Evolutionary conservation across 2,113 vertebrate species (phyloP).

Genomic region (Laticauda laticaudata): DNA sequence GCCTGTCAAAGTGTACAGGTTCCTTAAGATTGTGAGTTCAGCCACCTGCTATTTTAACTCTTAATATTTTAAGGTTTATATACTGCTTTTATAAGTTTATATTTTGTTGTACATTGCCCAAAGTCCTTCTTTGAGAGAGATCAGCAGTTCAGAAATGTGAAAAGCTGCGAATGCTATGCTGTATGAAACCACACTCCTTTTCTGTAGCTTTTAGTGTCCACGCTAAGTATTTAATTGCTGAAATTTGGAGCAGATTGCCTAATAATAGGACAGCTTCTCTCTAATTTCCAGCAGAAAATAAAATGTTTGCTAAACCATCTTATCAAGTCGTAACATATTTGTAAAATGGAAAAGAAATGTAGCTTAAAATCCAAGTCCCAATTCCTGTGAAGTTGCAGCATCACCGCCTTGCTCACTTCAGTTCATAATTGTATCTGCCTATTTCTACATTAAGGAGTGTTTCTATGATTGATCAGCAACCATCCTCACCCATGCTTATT

Average conservation of each 20-base stretch:
- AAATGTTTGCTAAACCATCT: neutral
- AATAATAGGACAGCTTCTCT: neutral
- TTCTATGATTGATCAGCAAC: neutral
- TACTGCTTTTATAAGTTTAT: neutral
- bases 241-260: neutral
- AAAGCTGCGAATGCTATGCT: neutral
- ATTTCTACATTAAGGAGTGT: neutral
- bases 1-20: neutral
- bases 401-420: neutral
- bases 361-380: neutral
- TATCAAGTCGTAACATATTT: neutral
- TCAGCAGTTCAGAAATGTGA: neutral
- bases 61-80: neutral
- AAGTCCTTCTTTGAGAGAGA: neutral
- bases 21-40: neutral
- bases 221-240: neutral
- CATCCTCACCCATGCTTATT: neutral
- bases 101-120: neutral
- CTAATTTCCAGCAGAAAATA: neutral
- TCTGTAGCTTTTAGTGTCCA: neutral
- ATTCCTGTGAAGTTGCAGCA: neutral
- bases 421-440: neutral
- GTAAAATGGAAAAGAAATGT: neutral
- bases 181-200: neutral
- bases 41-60: neutral